Percentiles rank a stretch among this genome's conserved stretches.
phyloP scores from a whole-genome alignment of 2,888 invertebrate genomes.

The Lepidochrysops patricia region DNA sequence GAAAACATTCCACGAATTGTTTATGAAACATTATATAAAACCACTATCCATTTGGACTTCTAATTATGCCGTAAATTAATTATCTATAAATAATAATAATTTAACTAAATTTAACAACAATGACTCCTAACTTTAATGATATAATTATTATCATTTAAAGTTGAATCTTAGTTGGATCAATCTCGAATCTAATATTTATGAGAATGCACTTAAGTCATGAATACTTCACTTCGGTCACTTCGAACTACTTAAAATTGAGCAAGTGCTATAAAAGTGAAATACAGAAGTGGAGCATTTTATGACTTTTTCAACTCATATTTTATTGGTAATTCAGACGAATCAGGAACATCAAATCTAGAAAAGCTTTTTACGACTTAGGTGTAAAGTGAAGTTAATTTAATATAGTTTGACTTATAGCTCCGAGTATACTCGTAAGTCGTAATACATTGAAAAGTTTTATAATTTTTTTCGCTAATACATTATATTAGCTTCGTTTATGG shows the following conservation, averaged over 20 bases:
- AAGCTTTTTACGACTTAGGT: constrained; percentile 39
- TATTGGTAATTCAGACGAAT: constrained; percentile 47
- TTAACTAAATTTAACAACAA: no score
- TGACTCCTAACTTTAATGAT: no score
- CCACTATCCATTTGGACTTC: neutral
- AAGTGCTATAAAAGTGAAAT: constrained; percentile 23
- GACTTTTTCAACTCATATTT: constrained; percentile 45
- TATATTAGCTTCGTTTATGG: neutral
- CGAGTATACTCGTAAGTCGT: constrained; percentile 1
- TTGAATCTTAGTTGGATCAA: neutral
- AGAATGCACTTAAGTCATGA: neutral
- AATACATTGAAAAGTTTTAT: no score
- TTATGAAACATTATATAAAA: constrained; percentile 13
- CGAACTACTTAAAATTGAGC: constrained; percentile 17
- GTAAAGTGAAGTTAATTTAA: constrained; percentile 32
- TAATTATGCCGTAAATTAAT: no score
- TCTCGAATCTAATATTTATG: neutral
- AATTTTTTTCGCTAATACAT: neutral
- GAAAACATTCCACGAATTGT: constrained; percentile 17
- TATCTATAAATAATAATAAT: no score
- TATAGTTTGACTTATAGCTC: constrained; percentile 9
- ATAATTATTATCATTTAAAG: no score
- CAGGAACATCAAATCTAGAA: constrained; percentile 36
- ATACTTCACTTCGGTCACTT: neutral
- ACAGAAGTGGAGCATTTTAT: constrained; percentile 42